Conservation (phyloP, 2,113 vertebrate species). For the Perca fluviatilis region DNA sequence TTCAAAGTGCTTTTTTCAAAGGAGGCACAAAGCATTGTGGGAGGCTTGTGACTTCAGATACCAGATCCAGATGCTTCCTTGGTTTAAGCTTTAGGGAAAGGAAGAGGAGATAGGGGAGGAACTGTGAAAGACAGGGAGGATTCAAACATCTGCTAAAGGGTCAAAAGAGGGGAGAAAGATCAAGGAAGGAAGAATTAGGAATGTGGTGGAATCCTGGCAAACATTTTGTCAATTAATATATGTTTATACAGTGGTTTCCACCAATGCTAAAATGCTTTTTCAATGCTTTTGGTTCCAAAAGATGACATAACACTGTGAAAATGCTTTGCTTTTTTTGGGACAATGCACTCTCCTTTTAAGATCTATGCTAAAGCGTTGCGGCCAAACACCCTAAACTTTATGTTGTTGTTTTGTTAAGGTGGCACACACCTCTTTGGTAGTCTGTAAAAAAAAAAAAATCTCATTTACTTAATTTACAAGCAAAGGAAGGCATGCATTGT, state of each 20-base stretch:
- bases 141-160: constrained; percentile 38
- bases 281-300: not conserved
- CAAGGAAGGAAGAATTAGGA: not conserved
- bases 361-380: not conserved
- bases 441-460: not conserved
- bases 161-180: constrained; percentile 7
- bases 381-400: not conserved
- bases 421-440: not conserved
- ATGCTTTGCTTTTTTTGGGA: not conserved
- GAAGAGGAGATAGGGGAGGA: constrained; percentile 8
- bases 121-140: constrained; percentile 3
- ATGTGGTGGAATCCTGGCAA: not conserved
- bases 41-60: constrained; percentile 56
- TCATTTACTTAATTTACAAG: not conserved
- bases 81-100: constrained; percentile 30
- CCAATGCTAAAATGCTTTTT: not conserved
- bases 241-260: not conserved
- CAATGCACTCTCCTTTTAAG: not conserved
- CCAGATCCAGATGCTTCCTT: constrained; percentile 67
- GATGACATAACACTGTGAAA: not conserved
- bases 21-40: constrained; percentile 38
- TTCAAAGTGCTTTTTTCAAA: constrained; percentile 35
- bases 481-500: not conserved
- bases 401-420: not conserved
- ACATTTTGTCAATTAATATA: not conserved